These are phyloP conservation scores for Synergus japonicus DNA, from an alignment of 2,888 invertebrate species.

Conservation along the genomic window DNA sequence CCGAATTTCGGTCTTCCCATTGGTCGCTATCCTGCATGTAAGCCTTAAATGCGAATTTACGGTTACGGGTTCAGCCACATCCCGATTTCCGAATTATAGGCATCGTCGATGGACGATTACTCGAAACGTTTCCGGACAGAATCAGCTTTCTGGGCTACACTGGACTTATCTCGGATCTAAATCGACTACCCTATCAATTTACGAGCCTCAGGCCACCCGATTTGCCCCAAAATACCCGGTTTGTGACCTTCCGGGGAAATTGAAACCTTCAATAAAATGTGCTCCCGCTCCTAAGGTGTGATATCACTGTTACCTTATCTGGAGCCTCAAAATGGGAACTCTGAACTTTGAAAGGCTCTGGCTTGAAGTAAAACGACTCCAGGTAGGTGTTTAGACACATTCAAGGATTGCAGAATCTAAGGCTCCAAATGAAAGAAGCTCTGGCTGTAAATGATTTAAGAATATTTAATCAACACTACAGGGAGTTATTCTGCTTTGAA, in stretches of 20 bases:
- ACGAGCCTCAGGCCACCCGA: background rate
- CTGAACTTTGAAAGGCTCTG: too few species aligned
- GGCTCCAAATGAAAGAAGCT: too few species aligned
- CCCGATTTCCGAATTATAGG: constrained; percentile 53
- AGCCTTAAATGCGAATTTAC: constrained; percentile 68
- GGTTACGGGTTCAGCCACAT: constrained; percentile 54
- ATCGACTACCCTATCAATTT: constrained; percentile 17
- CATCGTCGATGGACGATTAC: constrained; percentile 57
- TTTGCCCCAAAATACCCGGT: background rate
- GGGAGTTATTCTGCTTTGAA: background rate
- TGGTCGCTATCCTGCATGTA: constrained; percentile 54
- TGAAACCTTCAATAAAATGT: background rate
- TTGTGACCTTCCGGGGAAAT: background rate
- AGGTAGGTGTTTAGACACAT: background rate
- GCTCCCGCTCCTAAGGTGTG: background rate
- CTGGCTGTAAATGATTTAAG: too few species aligned
- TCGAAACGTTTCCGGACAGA: constrained; percentile 17
- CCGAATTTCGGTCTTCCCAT: constrained; percentile 57
- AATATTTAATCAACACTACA: too few species aligned
- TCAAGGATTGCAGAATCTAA: too few species aligned
- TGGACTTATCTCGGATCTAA: constrained; percentile 14
- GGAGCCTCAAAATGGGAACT: background rate
- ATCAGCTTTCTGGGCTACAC: constrained; percentile 14
- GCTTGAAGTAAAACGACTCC: background rate
- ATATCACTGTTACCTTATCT: too few species aligned